phyloP scores from a whole-genome alignment of 1,140 invertebrate species.

The Drosophila bipectinata region DNA sequence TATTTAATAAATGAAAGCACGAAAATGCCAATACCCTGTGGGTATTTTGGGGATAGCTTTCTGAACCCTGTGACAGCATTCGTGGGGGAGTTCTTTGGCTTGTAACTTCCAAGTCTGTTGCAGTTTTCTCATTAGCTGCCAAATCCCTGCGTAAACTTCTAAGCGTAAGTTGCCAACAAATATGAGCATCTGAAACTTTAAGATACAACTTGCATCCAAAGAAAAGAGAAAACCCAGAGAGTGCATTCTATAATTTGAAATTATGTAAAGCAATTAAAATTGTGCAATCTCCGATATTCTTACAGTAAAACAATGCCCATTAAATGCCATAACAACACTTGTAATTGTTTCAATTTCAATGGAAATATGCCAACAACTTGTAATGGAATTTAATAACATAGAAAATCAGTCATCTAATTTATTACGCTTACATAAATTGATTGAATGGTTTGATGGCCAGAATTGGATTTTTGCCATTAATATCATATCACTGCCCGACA shows the following conservation, averaged over 20 bases:
- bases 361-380: not conserved
- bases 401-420: constrained; percentile 15
- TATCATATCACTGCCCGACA: constrained; percentile 2
- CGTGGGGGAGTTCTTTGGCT: not conserved
- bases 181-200: not conserved
- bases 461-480: constrained; percentile 16
- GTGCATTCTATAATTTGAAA: no score
- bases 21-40: no score
- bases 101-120: constrained; percentile 29
- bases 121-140: constrained; percentile 70
- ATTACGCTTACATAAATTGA: constrained; percentile 13
- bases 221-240: no score
- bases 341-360: not conserved
- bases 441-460: constrained; percentile 7
- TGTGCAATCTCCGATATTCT: no score
- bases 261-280: no score
- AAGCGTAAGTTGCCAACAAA: constrained; percentile 50
- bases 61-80: not conserved
- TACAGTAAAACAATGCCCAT: not conserved
- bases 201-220: no score
- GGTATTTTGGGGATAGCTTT: not conserved
- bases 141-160: constrained; percentile 62
- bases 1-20: no score
- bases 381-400: constrained; percentile 4
- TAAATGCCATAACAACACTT: not conserved